A percentile compares a stretch with the other conserved stretches of the same genome.
phyloP scores from a whole-genome alignment of 2,888 invertebrate species.

The Chironomus riparius region DNA sequence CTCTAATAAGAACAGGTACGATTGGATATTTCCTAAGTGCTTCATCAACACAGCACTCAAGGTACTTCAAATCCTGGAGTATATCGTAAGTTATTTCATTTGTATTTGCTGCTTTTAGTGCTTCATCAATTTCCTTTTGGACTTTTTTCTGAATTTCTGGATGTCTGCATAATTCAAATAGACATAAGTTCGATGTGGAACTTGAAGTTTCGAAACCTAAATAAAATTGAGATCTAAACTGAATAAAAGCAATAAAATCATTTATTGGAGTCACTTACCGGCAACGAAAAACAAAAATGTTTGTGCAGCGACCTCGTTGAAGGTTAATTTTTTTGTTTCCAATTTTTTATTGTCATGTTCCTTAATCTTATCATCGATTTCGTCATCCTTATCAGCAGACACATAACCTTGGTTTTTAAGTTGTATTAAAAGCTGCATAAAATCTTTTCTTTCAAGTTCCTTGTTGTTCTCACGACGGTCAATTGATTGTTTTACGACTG shows the following conservation, averaged over 20 bases:
- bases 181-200: slow-evolving; percentile 24
- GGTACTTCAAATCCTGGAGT: background rate
- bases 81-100: background rate
- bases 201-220: slow-evolving; percentile 28
- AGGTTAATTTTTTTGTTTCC: slow-evolving; percentile 13
- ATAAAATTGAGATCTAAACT: background rate
- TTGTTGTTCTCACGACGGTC: slow-evolving; percentile 33
- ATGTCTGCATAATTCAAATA: slow-evolving; percentile 28
- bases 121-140: slow-evolving; percentile 29
- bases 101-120: slow-evolving; percentile 27
- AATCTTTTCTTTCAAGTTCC: slow-evolving; percentile 34
- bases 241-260: background rate
- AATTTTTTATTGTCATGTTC: background rate
- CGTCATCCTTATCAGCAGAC: background rate
- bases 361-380: background rate
- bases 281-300: slow-evolving; percentile 30
- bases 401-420: slow-evolving; percentile 31
- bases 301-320: slow-evolving; percentile 31
- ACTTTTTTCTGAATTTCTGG: slow-evolving; percentile 28
- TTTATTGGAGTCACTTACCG: background rate
- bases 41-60: background rate
- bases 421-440: slow-evolving; percentile 36
- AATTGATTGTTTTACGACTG: slow-evolving; percentile 34
- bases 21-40: slow-evolving; percentile 16
- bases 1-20: background rate